Conservation (phyloP, 1,140 invertebrate genomes). For the Orussus abietinus region DNA sequence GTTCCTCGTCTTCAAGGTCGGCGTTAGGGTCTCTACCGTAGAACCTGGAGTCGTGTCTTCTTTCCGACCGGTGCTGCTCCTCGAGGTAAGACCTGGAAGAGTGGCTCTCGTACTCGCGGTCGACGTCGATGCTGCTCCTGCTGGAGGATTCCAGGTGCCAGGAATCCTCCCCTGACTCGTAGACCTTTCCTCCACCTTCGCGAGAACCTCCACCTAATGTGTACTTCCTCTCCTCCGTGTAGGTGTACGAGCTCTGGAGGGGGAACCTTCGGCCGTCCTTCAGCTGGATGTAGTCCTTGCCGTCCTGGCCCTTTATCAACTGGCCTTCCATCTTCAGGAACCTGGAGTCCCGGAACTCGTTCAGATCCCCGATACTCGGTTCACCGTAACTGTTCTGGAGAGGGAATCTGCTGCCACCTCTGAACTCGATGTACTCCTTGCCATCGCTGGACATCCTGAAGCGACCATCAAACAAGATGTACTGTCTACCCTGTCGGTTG, state of each 20-base stretch:
- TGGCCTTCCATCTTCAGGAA: constrained; percentile 33
- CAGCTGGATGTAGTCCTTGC: constrained; percentile 31
- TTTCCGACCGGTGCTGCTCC: constrained; percentile 25
- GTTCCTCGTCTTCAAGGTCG: constrained; percentile 3
- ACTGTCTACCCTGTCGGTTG: constrained; percentile 26
- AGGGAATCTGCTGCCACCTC: constrained; percentile 36
- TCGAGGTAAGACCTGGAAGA: constrained; percentile 27
- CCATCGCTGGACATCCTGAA: constrained; percentile 27
- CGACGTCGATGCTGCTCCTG: constrained; percentile 7
- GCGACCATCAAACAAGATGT: constrained; percentile 33
- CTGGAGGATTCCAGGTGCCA: constrained; percentile 26
- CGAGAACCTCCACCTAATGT: constrained; percentile 16
- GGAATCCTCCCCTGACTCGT: constrained; percentile 15
- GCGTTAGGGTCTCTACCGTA: constrained; percentile 12
- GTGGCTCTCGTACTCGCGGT: constrained; percentile 27
- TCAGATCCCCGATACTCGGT: constrained; percentile 16
- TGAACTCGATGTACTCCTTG: constrained; percentile 37
- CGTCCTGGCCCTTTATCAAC: constrained; percentile 27
- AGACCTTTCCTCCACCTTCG: neutral
- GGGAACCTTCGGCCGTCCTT: constrained; percentile 36
- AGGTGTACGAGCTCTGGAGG: constrained; percentile 34
- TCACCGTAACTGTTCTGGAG: constrained; percentile 31
- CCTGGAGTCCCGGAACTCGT: constrained; percentile 11
- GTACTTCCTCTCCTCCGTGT: constrained; percentile 28
- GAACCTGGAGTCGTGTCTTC: constrained; percentile 1